Evolutionary conservation across 2,113 vertebrate species (phyloP).

Genomic region (Calidris pygmaea): DNA sequence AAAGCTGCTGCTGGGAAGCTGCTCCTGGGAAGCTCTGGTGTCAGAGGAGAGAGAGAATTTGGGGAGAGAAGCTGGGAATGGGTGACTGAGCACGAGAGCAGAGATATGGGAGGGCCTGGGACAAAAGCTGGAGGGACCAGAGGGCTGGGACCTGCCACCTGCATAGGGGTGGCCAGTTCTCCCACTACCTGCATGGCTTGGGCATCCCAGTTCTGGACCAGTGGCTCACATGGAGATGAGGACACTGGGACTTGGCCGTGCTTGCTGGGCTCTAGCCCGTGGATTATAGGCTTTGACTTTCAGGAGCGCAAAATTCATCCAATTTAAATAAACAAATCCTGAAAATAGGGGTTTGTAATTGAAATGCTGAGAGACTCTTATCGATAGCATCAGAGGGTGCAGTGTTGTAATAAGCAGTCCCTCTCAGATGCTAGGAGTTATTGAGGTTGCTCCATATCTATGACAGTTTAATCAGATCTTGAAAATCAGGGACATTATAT

Average conservation of each 20-base stretch:
- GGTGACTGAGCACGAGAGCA: not conserved
- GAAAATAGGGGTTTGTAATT: not conserved
- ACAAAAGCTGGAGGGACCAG: not conserved
- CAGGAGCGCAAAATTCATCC: not conserved
- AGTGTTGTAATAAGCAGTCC: constrained; percentile 9
- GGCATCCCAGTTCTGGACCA: too few relatives aligned
- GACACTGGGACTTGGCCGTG: not conserved
- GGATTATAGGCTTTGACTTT: not conserved
- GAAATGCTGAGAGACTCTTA: constrained; percentile 35
- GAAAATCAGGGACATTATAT: constrained; percentile 63
- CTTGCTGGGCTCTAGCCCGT: not conserved
- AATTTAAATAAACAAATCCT: constrained; percentile 59
- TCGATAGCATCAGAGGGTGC: not conserved
- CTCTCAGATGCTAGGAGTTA: constrained; percentile 41
- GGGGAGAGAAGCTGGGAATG: not conserved
- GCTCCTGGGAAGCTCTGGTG: too few relatives aligned
- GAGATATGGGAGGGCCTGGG: not conserved
- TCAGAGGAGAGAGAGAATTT: rapidly evolving
- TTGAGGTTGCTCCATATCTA: constrained; percentile 21
- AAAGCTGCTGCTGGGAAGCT: not conserved
- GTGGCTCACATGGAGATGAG: not conserved
- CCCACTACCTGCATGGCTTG: not conserved
- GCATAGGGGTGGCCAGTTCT: rapidly evolving
- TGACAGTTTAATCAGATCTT: constrained; percentile 74
- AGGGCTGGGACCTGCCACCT: not conserved